Conservation (phyloP, 2,888 invertebrate genomes). For the Oscheius onirici region DNA sequence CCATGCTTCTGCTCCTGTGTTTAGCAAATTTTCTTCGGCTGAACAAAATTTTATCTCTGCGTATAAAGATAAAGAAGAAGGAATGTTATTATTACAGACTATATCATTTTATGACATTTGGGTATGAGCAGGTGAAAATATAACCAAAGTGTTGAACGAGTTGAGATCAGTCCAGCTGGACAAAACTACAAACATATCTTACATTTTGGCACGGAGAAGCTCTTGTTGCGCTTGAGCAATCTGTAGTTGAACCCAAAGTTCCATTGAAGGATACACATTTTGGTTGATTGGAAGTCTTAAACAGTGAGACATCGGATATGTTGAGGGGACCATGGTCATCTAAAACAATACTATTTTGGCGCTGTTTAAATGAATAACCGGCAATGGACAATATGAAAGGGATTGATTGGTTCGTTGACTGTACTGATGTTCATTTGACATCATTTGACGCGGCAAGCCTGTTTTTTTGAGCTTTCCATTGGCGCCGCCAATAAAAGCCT, state of each 20-base stretch:
- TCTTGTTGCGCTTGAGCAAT: conserved; percentile 8
- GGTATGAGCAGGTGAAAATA: not conserved
- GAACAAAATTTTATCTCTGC: too few relatives aligned
- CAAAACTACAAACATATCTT: not conserved
- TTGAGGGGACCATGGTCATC: conserved; percentile 13
- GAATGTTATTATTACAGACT: conserved; percentile 20
- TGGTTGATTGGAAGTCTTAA: conserved; percentile 12
- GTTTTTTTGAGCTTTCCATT: conserved; percentile 89
- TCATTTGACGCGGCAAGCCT: conserved; percentile 48
- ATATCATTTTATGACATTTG: conserved; percentile 12
- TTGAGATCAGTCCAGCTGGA: not conserved
- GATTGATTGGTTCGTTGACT: conserved; percentile 41
- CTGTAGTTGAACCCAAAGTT: conserved; percentile 8
- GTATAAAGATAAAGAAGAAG: too few relatives aligned
- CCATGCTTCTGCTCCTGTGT: too few relatives aligned
- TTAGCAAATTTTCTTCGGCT: too few relatives aligned
- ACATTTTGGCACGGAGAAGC: not conserved
- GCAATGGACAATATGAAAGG: conserved; percentile 37
- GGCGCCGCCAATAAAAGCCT: conserved; percentile 94
- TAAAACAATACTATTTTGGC: not conserved
- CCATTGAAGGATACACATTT: not conserved
- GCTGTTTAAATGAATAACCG: not conserved
- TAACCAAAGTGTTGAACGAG: not conserved
- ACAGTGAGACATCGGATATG: not conserved
- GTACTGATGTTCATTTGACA: conserved; percentile 58